A percentile compares a stretch with the other conserved stretches of the same genome.
phyloP scores from a whole-genome alignment of 2,113 vertebrate species.

The Hipposideros armiger region DNA sequence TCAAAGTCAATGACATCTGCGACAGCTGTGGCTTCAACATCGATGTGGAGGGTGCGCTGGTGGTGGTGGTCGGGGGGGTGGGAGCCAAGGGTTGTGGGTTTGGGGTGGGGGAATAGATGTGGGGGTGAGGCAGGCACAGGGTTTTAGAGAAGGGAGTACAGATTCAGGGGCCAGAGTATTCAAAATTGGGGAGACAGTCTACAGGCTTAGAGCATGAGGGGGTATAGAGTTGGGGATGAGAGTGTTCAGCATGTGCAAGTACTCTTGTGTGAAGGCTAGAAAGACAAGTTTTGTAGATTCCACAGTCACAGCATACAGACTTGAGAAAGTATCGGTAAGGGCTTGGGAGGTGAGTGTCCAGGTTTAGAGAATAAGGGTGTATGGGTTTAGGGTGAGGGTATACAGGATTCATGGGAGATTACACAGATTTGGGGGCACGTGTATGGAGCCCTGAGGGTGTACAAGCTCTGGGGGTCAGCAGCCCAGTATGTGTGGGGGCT shows the following conservation, averaged over 20 bases:
- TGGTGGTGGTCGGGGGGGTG: too few species aligned
- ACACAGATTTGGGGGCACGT: background rate
- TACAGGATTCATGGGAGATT: background rate
- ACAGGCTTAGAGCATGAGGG: background rate
- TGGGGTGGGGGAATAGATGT: rapidly evolving
- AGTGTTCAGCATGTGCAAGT: background rate
- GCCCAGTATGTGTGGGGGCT: background rate
- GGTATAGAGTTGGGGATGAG: background rate
- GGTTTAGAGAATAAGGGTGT: too few species aligned
- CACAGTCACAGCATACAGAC: background rate
- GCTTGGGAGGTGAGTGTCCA: background rate
- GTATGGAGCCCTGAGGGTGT: background rate
- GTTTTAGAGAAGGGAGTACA: background rate
- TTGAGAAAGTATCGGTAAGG: background rate
- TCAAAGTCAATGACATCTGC: conserved; percentile 92
- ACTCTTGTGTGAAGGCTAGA: rapidly evolving
- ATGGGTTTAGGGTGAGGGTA: background rate
- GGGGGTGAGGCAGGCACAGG: background rate
- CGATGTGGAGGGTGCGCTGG: conserved; percentile 89
- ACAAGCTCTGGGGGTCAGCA: background rate
- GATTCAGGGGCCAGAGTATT: background rate
- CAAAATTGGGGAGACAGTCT: background rate
- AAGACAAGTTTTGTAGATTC: too few species aligned
- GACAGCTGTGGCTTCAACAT: conserved; percentile 93
- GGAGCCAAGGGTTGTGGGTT: rapidly evolving